Percentiles rank a stretch among this genome's conserved stretches.
These are phyloP conservation scores for Dicycla oo DNA, from an alignment of 2,888 invertebrate species.

Conservation along the genomic window DNA sequence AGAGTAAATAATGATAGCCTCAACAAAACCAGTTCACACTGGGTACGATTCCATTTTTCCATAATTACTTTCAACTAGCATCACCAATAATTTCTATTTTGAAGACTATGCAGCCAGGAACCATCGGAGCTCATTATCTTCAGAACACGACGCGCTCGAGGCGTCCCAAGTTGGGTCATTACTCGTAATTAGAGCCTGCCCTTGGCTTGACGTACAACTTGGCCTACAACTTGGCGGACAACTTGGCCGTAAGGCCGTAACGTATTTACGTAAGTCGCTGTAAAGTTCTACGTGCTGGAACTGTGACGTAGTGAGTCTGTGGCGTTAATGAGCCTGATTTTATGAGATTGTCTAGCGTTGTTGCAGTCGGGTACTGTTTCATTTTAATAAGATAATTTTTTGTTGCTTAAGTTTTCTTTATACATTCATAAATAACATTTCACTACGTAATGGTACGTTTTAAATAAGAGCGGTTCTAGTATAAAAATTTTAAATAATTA, in stretches of 20 bases:
- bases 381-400: slow-evolving; percentile 9
- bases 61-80: neutral
- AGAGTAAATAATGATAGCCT: neutral
- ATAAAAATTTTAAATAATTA: neutral
- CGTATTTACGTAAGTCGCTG: slow-evolving; percentile 48
- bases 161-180: slow-evolving; percentile 57
- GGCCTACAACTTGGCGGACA: slow-evolving; percentile 33
- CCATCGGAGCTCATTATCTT: slow-evolving; percentile 58
- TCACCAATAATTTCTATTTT: slow-evolving; percentile 6
- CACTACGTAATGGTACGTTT: neutral
- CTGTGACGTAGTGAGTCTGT: neutral
- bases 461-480: neutral
- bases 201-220: slow-evolving; percentile 31
- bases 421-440: neutral
- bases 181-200: slow-evolving; percentile 61
- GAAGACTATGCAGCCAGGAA: slow-evolving; percentile 28
- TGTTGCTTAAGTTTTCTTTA: too few species aligned
- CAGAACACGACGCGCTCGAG: slow-evolving; percentile 30
- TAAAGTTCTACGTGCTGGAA: slow-evolving; percentile 36
- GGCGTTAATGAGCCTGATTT: slow-evolving; percentile 10
- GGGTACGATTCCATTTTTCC: neutral
- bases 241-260: slow-evolving; percentile 47
- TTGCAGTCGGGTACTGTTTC: neutral
- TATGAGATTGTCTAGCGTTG: slow-evolving; percentile 3
- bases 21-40: neutral